A percentile compares a stretch with the other conserved stretches of the same genome.
phyloP scores from a whole-genome alignment of 2,888 invertebrate species.

The Falcaria lacertinaria region DNA sequence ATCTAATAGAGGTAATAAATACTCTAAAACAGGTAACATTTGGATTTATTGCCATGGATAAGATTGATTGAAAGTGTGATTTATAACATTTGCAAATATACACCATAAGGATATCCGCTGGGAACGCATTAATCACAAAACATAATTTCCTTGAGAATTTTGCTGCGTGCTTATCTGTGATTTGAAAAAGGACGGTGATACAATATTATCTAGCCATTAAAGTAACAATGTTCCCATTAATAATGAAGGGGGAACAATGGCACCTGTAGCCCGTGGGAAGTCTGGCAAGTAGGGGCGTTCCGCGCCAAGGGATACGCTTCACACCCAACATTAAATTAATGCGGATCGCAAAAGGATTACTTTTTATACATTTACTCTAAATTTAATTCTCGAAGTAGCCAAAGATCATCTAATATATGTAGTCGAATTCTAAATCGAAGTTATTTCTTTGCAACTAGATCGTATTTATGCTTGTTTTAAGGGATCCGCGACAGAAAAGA shows the following conservation, averaged over 20 bases:
- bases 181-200: background rate
- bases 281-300: constrained; percentile 54
- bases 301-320: constrained; percentile 34
- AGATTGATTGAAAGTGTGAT: background rate
- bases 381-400: too few species aligned
- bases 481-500: too few species aligned
- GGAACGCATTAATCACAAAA: background rate
- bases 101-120: constrained; percentile 2
- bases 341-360: background rate
- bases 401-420: too few species aligned
- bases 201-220: constrained; percentile 33
- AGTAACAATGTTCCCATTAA: constrained; percentile 49
- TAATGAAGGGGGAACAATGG: constrained; percentile 53
- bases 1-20: too few species aligned
- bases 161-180: background rate
- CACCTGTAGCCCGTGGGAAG: constrained; percentile 62
- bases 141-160: constrained; percentile 1
- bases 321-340: constrained; percentile 7
- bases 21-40: too few species aligned
- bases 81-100: background rate
- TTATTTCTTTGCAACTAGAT: too few species aligned
- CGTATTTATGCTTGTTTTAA: too few species aligned
- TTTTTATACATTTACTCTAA: too few species aligned
- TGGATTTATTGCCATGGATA: background rate
- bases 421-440: too few species aligned